phyloP scores from a whole-genome alignment of 2,888 invertebrate species.

The Digitonthophagus gazella region DNA sequence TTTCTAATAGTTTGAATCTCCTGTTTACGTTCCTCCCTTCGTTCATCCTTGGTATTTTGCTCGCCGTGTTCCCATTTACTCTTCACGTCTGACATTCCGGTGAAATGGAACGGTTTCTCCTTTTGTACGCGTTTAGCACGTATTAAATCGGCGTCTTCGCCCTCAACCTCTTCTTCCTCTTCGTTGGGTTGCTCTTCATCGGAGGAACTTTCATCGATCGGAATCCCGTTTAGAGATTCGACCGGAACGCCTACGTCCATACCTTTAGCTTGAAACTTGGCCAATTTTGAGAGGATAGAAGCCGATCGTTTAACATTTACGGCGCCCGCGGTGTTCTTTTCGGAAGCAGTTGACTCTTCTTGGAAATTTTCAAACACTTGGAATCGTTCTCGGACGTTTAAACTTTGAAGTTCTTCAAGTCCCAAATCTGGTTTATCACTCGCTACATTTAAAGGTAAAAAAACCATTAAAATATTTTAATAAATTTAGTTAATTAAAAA shows the following conservation, averaged over 20 bases:
- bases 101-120: constrained; percentile 76
- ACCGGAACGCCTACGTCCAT: constrained; percentile 79
- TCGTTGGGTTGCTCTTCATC: constrained; percentile 63
- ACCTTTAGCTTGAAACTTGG: constrained; percentile 81
- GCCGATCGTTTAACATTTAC: constrained; percentile 66
- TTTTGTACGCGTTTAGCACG: constrained; percentile 59
- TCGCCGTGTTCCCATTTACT: constrained; percentile 76
- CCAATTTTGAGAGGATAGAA: constrained; percentile 76
- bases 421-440: constrained; percentile 85
- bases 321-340: constrained; percentile 52
- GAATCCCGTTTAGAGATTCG: constrained; percentile 72
- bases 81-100: constrained; percentile 82
- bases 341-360: constrained; percentile 45
- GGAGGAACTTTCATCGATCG: constrained; percentile 68
- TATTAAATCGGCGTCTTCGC: constrained; percentile 64
- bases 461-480: constrained; percentile 12
- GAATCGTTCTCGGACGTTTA: constrained; percentile 83
- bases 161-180: constrained; percentile 48
- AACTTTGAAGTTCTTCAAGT: constrained; percentile 73
- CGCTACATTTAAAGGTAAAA: constrained; percentile 54
- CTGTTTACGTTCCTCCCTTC: constrained; percentile 80
- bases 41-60: constrained; percentile 58
- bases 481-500: neutral
- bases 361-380: constrained; percentile 75
- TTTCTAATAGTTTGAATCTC: constrained; percentile 86